phyloP scores from a whole-genome alignment of 2,113 vertebrate genomes.

The Melanostigma gelatinosum region DNA sequence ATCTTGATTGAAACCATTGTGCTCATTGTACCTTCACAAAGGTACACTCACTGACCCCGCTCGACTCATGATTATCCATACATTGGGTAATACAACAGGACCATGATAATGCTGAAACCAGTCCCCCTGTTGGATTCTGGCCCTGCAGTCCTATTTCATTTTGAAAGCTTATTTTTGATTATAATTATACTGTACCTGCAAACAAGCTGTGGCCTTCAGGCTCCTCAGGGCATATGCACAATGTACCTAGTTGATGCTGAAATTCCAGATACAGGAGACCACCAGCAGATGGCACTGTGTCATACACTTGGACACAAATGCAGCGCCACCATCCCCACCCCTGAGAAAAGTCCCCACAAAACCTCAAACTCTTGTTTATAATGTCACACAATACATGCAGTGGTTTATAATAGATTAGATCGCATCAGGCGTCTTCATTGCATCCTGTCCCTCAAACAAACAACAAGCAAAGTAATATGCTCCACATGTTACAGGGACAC shows the following conservation, averaged over 20 bases:
- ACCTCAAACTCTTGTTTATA: not conserved
- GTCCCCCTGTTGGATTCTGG: not conserved
- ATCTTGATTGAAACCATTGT: not conserved
- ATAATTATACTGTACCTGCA: constrained; percentile 25
- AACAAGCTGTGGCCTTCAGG: not conserved
- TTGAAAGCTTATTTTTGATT: constrained; percentile 11
- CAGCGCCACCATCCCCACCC: not conserved
- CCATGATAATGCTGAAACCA: constrained; percentile 1
- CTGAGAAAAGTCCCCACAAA: not conserved
- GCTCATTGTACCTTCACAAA: too few species aligned
- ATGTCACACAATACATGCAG: not conserved
- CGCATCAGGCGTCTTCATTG: not conserved
- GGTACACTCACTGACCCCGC: not conserved
- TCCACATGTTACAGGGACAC: not conserved
- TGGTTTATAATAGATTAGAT: not conserved
- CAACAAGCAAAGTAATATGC: not conserved
- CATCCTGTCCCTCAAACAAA: not conserved
- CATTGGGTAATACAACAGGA: not conserved
- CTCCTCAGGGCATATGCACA: constrained; percentile 3
- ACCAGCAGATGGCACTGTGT: constrained; percentile 73
- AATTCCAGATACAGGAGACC: not conserved
- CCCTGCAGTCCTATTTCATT: constrained; percentile 15
- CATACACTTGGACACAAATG: constrained; percentile 24
- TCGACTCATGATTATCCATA: constrained; percentile 12
- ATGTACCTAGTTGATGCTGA: not conserved